Base-by-base conservation (phyloP, 2,888 invertebrate species). In the Schizotus pectinicornis region DNA sequence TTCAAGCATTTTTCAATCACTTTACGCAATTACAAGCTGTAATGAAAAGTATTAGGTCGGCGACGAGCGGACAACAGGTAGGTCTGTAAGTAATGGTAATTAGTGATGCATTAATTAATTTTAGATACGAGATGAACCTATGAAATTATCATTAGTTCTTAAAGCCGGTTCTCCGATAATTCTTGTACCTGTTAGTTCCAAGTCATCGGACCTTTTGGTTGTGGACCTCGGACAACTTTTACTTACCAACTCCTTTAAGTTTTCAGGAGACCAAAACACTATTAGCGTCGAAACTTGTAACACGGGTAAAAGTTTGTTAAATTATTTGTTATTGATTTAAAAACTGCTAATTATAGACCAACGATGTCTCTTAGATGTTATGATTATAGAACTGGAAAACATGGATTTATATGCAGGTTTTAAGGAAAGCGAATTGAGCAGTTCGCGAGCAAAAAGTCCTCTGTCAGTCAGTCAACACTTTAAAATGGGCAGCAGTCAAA, bases 21-120 rank as follows among this genome's bases (percentile, higher is more conserved):
- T 94, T 98, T 77, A 86, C 91, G 3, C 89, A 94, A 72, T 80
- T 95, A 46, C 90, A 94, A 73, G 88, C 90, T 57, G 89, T 93
- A 57, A 87, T 92, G 76, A 83, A 83, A 3, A 82, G 85, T 60
- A 82, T 87, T 9, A 84, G 89, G 67, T 88, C 89, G 7, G 86
- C 84, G 1, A 81, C 83, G 3, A 81, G 84, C 51, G 84, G 89
- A 7, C 84, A 83, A 51, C 83, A 85, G 73, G 83, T 86, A 46
- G 71, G 77, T 36, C 67, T 7, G 47, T 45, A 6, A 42, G 14
- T 42, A 41, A 30, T 8, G 22, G 7, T 31, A 7, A 7, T 33
- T 38, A 33, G 34, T 41, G 11, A 6, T 43, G 11, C 8, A 34
- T 37, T 43, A 33, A 34, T 6, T 50, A 56, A 49, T 68, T 70